Conservation (phyloP, 2,888 invertebrate species). For the Germaria angustata region DNA sequence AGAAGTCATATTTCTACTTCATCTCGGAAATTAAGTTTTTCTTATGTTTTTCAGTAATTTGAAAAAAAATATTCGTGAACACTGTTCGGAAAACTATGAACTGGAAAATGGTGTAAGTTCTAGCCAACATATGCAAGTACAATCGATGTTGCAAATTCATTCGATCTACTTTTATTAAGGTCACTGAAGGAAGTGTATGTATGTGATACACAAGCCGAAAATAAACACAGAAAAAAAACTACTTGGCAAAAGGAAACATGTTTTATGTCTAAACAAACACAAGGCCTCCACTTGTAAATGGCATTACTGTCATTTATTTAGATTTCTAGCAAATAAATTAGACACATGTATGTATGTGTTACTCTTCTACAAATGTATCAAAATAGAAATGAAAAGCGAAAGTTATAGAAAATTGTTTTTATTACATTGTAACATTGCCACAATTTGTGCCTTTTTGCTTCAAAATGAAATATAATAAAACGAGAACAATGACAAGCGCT, state of each 20-base stretch:
- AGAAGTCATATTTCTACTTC: too few relatives aligned
- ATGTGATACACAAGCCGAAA: not conserved
- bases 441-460: slow-evolving; percentile 13
- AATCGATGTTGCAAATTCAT: slow-evolving; percentile 11
- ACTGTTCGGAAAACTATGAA: not conserved
- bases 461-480: not conserved
- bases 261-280: not conserved
- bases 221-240: not conserved
- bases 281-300: slow-evolving; percentile 16
- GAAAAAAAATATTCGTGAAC: not conserved
- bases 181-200: slow-evolving; percentile 25
- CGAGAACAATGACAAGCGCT: slow-evolving; percentile 43
- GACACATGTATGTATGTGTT: not conserved
- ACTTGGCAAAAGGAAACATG: slow-evolving; percentile 11
- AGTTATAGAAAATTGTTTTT: slow-evolving; percentile 35
- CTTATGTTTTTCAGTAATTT: not conserved
- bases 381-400: slow-evolving; percentile 45
- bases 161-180: slow-evolving; percentile 35
- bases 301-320: slow-evolving; percentile 31
- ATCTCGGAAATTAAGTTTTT: too few relatives aligned
- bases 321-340: slow-evolving; percentile 9
- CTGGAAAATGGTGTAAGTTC: too few relatives aligned
- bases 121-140: not conserved
- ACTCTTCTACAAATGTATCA: not conserved
- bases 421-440: slow-evolving; percentile 51